Evolutionary conservation across 2,113 vertebrate species (phyloP), one percentile per base, ranked within the genome.

Genomic region (Misgurnus mizolepis): DNA sequence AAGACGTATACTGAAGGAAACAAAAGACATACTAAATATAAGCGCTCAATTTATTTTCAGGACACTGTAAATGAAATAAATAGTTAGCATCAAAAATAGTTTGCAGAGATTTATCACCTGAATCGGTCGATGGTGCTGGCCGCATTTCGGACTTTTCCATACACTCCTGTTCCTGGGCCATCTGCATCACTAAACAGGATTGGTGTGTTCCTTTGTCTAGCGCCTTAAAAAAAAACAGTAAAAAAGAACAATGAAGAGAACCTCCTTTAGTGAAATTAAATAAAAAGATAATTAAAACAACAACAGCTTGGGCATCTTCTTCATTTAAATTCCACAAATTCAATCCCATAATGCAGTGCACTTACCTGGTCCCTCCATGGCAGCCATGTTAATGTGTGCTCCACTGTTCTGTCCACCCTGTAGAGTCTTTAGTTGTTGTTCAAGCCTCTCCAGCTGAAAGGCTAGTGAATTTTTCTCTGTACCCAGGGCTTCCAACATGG

Each of bases 401-500:
- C 94, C 95, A 0, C 88, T 94, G 9, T 86, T 80, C 34, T 89
- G 87, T 9, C 90, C 88, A 0, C 95, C 94, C 80, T 96, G 89
- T n/a, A 90, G 34, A 5, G 65, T 91, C 88, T 95, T 97, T 83
- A 98, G 87, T 89, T 98, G 98, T 62, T 96, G 94, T 71, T 98
- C 96, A 0, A 99, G 90, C 15, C 96, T 92, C 89, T 99, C 98
- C 85, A 99, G 91, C 79, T 99, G 98, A 87, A 97, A 98, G 76
- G 95, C 95, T 58, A 99, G 94, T 0, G 97, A 96, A 87, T 93
- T 98, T 73, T 99, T 99, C 71, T 99, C 98, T 0, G 98, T 99
- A 88, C 98, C 96, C 82, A 99, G 92, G 72, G 93, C 96, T 90
- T 99, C 98, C 87, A 99, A 89, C 96, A 97, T 94, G n/a, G 97